Evolutionary conservation across 2,113 vertebrate genomes (phyloP), one percentile per base, ranked within the genome.

Genomic region (Seriola quinqueradiata): DNA sequence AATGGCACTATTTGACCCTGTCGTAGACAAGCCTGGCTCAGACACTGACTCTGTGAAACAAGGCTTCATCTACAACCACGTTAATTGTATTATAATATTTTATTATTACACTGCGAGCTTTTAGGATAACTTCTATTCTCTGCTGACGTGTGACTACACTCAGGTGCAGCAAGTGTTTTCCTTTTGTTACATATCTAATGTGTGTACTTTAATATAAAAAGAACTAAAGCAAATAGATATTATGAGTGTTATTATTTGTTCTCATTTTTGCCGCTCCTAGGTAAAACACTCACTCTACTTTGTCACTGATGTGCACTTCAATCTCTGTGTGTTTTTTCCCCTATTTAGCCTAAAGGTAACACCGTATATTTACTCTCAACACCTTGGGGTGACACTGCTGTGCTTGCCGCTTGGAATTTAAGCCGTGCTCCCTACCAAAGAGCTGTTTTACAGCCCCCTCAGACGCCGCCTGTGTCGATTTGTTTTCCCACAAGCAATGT

Each of bases 401-500:
- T 57, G 81, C 75, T 87, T 90, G 75, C 83, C 40, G 79, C 71
- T 73, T 84, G 87, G 89, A 91, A 91, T 91, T 92, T 85, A 86
- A 91, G 85, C 89, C 66, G 17, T 13, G 52, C 77, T 88, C 46
- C 63, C 2, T 13, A 73, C 68, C 75, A 78, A 91, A 90, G 87
- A 90, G 86, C 77, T 91, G 84, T 86, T 88, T 83, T 88, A 83
- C 73, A 85, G 75, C 87, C 83, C 76, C 66, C 76, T 86, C 83
- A 91, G 79, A 90, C 78, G 75, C 76, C 28, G 79, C 79, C 76
- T 90, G 82, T 90, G 87, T 86, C 63, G 67, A 79, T 86, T 87
- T 90, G 85, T 88, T 90, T 94, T 89, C 83, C 90, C 81, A 90
- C 82, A 44, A 88, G 86, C 86, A 90, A 84, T 83, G 90, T 87